These are phyloP conservation scores for Lophotis ruficrista DNA, from an alignment of 2,113 vertebrate species.

Conservation along the genomic window DNA sequence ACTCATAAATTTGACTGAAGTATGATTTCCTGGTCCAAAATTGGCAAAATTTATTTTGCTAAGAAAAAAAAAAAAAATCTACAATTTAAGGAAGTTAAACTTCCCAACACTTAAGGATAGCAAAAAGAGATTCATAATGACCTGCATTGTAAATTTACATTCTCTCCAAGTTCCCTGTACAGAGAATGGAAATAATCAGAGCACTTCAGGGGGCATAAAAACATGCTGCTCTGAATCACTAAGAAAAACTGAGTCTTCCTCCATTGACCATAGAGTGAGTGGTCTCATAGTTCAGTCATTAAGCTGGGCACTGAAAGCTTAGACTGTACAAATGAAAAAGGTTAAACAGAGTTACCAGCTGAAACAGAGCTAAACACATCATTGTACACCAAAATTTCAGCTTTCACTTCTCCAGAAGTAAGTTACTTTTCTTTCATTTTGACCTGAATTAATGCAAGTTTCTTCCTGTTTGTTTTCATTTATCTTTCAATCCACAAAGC, in stretches of 20 bases:
- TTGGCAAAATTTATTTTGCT: background rate
- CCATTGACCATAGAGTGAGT: background rate
- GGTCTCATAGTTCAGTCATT: background rate
- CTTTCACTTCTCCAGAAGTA: background rate
- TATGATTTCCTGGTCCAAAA: background rate
- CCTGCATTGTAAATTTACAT: background rate
- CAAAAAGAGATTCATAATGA: background rate
- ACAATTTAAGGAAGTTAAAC: background rate
- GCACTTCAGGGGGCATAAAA: background rate
- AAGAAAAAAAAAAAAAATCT: background rate
- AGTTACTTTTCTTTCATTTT: background rate
- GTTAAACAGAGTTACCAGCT: background rate
- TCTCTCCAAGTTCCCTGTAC: background rate
- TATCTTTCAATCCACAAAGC: background rate
- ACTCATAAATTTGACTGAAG: background rate
- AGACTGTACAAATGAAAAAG: background rate
- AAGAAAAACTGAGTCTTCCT: background rate
- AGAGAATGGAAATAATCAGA: background rate
- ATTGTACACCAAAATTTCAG: background rate
- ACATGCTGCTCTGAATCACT: background rate
- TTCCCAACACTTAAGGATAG: background rate
- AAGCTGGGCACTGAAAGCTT: background rate
- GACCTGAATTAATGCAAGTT: background rate
- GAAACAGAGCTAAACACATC: background rate
- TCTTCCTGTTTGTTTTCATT: background rate